A percentile compares a stretch with the other conserved stretches of the same genome.
Conservation (phyloP, 2,888 invertebrate species). For the Congeria kusceri region DNA sequence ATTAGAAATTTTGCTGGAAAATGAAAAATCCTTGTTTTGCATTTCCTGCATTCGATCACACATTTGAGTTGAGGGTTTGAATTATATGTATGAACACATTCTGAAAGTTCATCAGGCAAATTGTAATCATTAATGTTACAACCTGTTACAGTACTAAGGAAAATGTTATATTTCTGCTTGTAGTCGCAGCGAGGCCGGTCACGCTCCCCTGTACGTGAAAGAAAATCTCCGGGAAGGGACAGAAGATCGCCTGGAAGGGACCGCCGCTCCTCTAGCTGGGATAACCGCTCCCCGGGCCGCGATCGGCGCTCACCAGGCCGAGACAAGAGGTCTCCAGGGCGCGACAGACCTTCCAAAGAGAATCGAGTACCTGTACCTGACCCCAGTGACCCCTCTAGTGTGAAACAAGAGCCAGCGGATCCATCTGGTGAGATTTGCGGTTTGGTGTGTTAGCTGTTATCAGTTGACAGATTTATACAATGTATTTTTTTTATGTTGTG, state of each 20-base stretch:
- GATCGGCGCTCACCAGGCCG: neutral
- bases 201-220: neutral
- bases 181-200: neutral
- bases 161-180: too few species aligned
- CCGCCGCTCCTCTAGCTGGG: neutral
- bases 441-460: too few species aligned
- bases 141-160: too few species aligned
- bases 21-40: too few species aligned
- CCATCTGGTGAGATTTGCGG: conserved; percentile 53
- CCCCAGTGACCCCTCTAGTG: conserved; percentile 40
- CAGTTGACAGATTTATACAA: too few species aligned
- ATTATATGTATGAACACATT: too few species aligned
- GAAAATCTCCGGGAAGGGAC: neutral
- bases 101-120: too few species aligned
- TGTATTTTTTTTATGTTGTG: too few species aligned
- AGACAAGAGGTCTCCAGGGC: conserved; percentile 13
- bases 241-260: neutral
- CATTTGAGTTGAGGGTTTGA: too few species aligned
- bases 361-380: conserved; percentile 47
- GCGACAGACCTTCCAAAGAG: conserved; percentile 45
- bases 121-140: too few species aligned
- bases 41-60: too few species aligned
- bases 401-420: conserved; percentile 51
- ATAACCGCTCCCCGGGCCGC: neutral
- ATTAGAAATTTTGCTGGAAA: too few species aligned